These are phyloP conservation scores for Tenrec ecaudatus DNA, from an alignment of 2,113 vertebrate species.

Conservation along the genomic window DNA sequence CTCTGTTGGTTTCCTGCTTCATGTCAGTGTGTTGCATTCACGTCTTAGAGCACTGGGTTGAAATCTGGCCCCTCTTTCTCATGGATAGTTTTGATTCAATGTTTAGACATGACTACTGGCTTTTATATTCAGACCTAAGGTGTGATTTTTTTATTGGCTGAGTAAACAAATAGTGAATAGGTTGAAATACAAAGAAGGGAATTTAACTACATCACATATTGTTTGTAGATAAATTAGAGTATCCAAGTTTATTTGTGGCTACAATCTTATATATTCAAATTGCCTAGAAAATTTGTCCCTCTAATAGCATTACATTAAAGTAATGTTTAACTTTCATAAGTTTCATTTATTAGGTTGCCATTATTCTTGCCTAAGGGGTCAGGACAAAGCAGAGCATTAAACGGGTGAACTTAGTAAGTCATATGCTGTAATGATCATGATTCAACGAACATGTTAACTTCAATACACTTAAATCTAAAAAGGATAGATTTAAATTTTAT, in stretches of 20 bases:
- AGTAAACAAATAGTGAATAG: background rate
- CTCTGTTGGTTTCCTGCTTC: too few relatives aligned
- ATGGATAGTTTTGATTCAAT: background rate
- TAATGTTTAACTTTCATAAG: background rate
- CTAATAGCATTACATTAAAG: conserved; percentile 18
- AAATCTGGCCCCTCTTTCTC: too few relatives aligned
- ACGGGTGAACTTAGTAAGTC: background rate
- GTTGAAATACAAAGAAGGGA: background rate
- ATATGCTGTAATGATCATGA: background rate
- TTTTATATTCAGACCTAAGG: background rate
- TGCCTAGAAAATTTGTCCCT: conserved; percentile 21
- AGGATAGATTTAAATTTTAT: conserved; percentile 46
- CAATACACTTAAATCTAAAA: conserved; percentile 41
- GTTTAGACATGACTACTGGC: background rate
- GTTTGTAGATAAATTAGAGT: background rate
- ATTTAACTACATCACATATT: background rate
- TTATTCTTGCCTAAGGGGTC: background rate
- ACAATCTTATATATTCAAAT: conserved; percentile 30
- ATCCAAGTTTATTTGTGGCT: conserved; percentile 28
- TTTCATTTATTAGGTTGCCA: background rate
- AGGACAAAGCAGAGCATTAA: background rate
- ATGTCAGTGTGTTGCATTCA: too few relatives aligned
- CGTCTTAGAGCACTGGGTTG: too few relatives aligned
- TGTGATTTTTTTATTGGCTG: background rate
- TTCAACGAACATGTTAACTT: conserved; percentile 19